phyloP scores from a whole-genome alignment of 2,797 vertebrate genomes.

The Ctenochaetus hawaiiensis region DNA sequence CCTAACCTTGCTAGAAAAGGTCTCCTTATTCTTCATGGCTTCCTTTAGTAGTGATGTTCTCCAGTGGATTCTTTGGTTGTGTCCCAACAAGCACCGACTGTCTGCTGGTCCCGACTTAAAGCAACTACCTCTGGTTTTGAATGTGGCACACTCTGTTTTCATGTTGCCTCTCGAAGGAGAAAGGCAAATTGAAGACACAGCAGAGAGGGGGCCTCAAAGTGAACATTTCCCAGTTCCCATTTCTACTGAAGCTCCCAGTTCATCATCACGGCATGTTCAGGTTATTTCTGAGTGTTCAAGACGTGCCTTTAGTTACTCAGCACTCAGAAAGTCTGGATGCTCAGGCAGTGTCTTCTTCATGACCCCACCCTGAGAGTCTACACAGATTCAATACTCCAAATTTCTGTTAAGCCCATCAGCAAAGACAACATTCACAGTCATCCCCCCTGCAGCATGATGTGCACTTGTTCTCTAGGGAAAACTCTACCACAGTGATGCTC shows the following conservation, averaged over 20 bases:
- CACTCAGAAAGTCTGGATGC: neutral
- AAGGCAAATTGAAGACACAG: neutral
- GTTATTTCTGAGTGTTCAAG: neutral
- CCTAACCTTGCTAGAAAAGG: too few species aligned
- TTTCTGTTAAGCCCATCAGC: neutral
- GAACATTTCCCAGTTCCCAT: too few species aligned
- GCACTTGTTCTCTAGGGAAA: neutral
- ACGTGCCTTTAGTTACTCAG: neutral
- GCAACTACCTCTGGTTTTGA: neutral
- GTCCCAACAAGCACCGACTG: neutral
- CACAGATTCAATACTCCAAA: neutral
- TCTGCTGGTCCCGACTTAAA: neutral
- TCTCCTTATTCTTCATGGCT: neutral
- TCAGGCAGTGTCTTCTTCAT: neutral
- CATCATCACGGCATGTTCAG: neutral
- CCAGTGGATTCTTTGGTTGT: slow-evolving; percentile 12
- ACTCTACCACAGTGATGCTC: neutral
- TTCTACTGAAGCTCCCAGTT: neutral
- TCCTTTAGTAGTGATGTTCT: neutral
- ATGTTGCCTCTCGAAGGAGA: too few species aligned
- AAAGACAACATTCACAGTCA: neutral
- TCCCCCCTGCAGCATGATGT: neutral
- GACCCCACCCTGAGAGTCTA: neutral
- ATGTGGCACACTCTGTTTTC: neutral
- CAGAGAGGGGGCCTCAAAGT: neutral